Conservation (phyloP, 1,140 invertebrate genomes). For the Bombus balteatus region DNA sequence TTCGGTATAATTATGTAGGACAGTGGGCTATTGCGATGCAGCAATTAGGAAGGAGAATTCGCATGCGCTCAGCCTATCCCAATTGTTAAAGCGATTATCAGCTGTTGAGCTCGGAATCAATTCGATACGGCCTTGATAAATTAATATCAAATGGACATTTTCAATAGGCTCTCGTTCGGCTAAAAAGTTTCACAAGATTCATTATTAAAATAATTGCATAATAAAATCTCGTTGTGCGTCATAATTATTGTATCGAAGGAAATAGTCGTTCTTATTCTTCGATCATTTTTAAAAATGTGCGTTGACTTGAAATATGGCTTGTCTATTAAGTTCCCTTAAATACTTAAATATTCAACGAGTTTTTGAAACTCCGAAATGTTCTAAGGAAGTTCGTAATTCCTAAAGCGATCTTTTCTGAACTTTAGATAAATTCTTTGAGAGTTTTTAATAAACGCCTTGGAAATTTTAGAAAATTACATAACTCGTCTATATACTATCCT, state of each 20-base stretch:
- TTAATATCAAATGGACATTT: background rate
- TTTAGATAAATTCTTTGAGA: background rate
- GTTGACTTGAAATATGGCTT: background rate
- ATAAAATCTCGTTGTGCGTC: background rate
- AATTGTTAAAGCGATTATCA: slow-evolving; percentile 3
- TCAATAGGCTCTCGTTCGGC: background rate
- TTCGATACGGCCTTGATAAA: background rate
- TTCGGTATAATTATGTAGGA: slow-evolving; percentile 17
- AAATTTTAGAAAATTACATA: background rate
- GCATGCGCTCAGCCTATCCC: background rate
- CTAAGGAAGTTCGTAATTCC: background rate
- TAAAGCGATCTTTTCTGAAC: background rate
- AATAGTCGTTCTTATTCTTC: background rate
- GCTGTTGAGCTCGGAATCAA: background rate
- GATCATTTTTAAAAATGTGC: background rate
- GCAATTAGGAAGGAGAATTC: background rate
- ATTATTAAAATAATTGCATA: no score
- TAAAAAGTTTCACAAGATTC: background rate
- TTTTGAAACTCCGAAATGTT: background rate
- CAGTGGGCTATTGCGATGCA: background rate
- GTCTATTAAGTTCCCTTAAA: background rate
- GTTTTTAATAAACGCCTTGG: background rate
- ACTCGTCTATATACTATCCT: background rate
- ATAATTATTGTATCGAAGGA: background rate
- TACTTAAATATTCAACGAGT: background rate